These are phyloP conservation scores for Spodoptera litura DNA, from an alignment of 1,140 invertebrate genomes.

Conservation along the genomic window DNA sequence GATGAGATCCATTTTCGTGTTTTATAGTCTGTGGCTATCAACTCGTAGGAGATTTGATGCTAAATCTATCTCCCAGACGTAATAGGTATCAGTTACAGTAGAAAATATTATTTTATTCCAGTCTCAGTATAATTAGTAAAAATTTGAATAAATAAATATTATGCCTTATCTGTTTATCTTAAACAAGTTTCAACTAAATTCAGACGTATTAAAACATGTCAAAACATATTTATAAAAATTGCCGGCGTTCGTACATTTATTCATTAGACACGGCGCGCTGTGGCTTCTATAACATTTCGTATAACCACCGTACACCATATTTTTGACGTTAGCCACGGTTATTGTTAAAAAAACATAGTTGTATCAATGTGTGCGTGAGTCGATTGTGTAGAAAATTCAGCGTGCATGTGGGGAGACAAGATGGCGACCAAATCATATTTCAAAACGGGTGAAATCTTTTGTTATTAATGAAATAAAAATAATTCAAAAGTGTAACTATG, in stretches of 20 bases:
- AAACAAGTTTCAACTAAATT: conserved; percentile 55
- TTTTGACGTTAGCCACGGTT: conserved; percentile 55
- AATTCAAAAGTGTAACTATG: conserved; percentile 76
- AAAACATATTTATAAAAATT: conserved; percentile 66
- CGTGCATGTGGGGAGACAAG: conserved; percentile 59
- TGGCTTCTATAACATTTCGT: conserved; percentile 43
- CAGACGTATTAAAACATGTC: conserved; percentile 66
- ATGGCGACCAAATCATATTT: conserved; percentile 80
- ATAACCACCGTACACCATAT: conserved; percentile 56
- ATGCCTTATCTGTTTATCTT: neutral
- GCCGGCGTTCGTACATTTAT: conserved; percentile 51
- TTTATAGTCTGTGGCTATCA: conserved; percentile 9
- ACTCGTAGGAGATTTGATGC: neutral
- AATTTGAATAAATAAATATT: neutral
- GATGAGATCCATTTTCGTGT: conserved; percentile 8
- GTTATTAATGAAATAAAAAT: conserved; percentile 84
- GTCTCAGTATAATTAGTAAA: neutral
- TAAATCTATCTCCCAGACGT: neutral
- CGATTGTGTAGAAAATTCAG: conserved; percentile 37
- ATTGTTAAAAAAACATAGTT: conserved; percentile 46
- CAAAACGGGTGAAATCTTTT: conserved; percentile 82
- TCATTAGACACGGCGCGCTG: conserved; percentile 58
- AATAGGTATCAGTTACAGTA: too few relatives aligned
- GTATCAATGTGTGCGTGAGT: conserved; percentile 36
- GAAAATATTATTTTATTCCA: neutral